Evolutionary conservation across 1,140 invertebrate species (phyloP).

Genomic region (Trichomalopsis sarcophagae): DNA sequence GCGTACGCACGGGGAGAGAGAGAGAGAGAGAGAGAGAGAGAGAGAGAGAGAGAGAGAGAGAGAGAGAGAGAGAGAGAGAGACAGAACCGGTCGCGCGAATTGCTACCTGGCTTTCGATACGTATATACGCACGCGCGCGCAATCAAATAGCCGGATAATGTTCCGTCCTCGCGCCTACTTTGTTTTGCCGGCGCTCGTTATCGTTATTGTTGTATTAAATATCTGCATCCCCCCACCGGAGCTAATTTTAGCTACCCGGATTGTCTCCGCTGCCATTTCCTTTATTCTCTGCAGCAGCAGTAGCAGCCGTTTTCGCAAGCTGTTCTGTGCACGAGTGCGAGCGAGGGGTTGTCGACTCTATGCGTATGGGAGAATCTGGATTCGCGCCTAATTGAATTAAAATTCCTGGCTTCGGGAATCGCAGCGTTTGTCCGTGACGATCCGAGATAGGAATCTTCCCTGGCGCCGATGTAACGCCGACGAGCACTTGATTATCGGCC

Average conservation of each 20-base stretch:
- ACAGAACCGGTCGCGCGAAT: constrained; percentile 41
- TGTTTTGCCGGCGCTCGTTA: background rate
- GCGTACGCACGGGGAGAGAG: background rate
- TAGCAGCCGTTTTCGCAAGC: background rate
- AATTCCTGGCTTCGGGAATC: background rate
- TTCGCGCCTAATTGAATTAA: constrained; percentile 12
- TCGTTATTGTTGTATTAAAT: constrained; percentile 26
- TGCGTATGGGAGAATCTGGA: background rate
- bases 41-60: too few relatives aligned
- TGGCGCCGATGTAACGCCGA: background rate
- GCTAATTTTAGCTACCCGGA: background rate
- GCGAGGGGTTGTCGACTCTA: background rate
- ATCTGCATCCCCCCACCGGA: background rate
- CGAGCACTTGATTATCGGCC: background rate
- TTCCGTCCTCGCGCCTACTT: constrained; percentile 6
- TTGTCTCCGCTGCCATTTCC: background rate
- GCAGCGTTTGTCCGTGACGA: background rate
- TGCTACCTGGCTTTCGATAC: constrained; percentile 24
- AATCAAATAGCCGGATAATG: constrained; percentile 38
- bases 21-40: too few relatives aligned
- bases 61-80: background rate
- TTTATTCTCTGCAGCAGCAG: background rate
- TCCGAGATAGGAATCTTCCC: constrained; percentile 4
- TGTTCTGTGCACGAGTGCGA: too few relatives aligned
- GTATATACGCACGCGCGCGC: background rate